Base-by-base conservation (phyloP, 1,140 invertebrate genomes). In the Laodelphax striatellus region DNA sequence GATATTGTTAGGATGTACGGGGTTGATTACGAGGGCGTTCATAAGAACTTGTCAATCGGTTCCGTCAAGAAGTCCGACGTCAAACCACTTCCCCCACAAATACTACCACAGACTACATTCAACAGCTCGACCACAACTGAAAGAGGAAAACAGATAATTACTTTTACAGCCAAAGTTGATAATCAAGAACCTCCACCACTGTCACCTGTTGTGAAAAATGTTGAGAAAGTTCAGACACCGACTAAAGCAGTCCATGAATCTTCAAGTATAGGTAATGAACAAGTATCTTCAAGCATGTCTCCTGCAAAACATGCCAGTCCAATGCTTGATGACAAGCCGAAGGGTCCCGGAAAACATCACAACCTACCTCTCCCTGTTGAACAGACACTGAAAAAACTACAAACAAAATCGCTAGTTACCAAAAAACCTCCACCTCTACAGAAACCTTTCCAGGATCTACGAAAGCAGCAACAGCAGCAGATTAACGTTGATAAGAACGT, bases 281-380 rank as follows among this genome's bases (percentile, higher is more conserved):
- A 38, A 28, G 24, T 38, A 38, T 8, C 34, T 5, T 13, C 34
- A 5, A 11, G 34, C 10, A 38, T 38, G 34, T 38, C 34, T 38
- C 34, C 34, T 11, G 34, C 34, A 9, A 38, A 38, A 38, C 34
- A 3, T 38, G 34, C 34, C 1, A 38, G 34, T 11, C 34, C 34
- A 38, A 38, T 38, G 34, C 34, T 38, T 13, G 55, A 56, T 38
- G 31, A 42, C 17, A 55, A 55, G 16, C 34, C 55, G 2, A 19
- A 14, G 41, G 21, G 55, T n/a, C 17, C 13, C 58, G 66, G 62
- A 21, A 65, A 67, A 57, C 66, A 66, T 61, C 55, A 62, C 41
- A 60, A 65, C 57, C 53, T 67, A 3, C 66, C 66, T 3, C 42
- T 67, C 14, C 57, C 66, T 2, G 64, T 67, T n/a, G 65, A 67